phyloP scores from a whole-genome alignment of 2,113 vertebrate genomes.

The Chrysemys picta region DNA sequence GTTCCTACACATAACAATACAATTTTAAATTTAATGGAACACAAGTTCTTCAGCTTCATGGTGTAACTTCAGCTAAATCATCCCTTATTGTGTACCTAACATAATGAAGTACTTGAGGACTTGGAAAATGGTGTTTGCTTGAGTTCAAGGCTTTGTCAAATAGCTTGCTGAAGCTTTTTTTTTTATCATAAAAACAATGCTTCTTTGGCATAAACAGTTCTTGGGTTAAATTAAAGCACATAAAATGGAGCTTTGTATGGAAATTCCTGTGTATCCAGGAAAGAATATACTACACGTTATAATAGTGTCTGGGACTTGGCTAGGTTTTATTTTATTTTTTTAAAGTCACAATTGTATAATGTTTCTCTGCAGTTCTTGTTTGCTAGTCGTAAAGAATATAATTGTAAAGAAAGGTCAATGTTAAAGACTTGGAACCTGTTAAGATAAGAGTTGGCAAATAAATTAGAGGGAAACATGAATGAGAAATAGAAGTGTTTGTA shows the following conservation, averaged over 20 bases:
- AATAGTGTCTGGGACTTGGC: background rate
- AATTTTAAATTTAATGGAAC: background rate
- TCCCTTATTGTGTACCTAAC: conserved; percentile 30
- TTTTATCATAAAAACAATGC: conserved; percentile 53
- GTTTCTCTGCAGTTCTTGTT: background rate
- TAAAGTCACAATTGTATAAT: background rate
- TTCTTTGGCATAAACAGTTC: conserved; percentile 49
- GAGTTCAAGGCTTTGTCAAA: conserved; percentile 4
- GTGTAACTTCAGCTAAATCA: background rate
- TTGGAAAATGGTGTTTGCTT: conserved; percentile 23
- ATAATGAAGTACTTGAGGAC: conserved; percentile 43
- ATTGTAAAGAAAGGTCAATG: conserved; percentile 30
- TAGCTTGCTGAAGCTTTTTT: conserved; percentile 34
- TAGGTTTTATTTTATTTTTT: background rate
- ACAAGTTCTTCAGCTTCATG: background rate
- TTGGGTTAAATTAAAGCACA: conserved; percentile 51
- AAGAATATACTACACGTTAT: background rate
- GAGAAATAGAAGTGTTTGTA: conserved; percentile 21
- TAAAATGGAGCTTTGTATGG: conserved; percentile 19
- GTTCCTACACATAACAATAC: background rate
- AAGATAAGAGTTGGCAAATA: background rate
- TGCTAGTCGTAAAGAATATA: background rate
- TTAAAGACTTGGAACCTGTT: conserved; percentile 9
- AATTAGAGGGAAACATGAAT: conserved; percentile 24
- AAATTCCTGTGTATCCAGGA: conserved; percentile 19